Percentiles rank a stretch among this genome's conserved stretches.
phyloP scores from a whole-genome alignment of 2,797 vertebrate genomes.

The Clamator glandarius region DNA sequence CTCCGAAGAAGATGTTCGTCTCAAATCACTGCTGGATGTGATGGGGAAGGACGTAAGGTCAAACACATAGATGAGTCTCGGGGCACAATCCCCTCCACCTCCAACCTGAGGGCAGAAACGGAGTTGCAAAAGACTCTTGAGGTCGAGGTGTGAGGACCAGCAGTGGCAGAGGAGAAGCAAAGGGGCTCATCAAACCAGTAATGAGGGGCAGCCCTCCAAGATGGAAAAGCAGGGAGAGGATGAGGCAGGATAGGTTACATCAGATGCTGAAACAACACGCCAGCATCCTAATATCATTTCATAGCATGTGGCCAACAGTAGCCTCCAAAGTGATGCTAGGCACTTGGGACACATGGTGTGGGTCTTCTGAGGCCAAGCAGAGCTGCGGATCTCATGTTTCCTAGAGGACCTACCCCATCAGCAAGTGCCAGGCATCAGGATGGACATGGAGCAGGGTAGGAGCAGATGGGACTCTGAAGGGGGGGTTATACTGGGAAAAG shows the following conservation, averaged over 20 bases:
- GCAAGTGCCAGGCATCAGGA: fast-evolving
- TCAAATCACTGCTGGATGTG: background rate
- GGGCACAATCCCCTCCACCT: too few relatives aligned
- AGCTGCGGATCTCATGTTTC: background rate
- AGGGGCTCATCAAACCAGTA: too few relatives aligned
- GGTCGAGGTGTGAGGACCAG: too few relatives aligned
- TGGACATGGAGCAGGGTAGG: background rate
- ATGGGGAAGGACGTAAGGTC: background rate
- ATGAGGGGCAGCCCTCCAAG: too few relatives aligned
- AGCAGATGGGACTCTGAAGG: background rate
- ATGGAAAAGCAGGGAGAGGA: too few relatives aligned
- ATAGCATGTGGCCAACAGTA: background rate
- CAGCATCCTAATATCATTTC: background rate
- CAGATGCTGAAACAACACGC: background rate
- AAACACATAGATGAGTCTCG: too few relatives aligned
- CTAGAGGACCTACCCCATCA: background rate
- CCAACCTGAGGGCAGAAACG: too few relatives aligned
- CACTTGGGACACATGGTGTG: fast-evolving
- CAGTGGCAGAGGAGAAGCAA: too few relatives aligned
- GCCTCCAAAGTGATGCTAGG: background rate
- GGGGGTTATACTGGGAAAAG: background rate
- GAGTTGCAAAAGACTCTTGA: too few relatives aligned
- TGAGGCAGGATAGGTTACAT: background rate
- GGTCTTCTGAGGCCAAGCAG: background rate
- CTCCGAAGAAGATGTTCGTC: background rate